Conservation (phyloP, 2,113 vertebrate genomes). For the Phoenicopterus ruber region DNA sequence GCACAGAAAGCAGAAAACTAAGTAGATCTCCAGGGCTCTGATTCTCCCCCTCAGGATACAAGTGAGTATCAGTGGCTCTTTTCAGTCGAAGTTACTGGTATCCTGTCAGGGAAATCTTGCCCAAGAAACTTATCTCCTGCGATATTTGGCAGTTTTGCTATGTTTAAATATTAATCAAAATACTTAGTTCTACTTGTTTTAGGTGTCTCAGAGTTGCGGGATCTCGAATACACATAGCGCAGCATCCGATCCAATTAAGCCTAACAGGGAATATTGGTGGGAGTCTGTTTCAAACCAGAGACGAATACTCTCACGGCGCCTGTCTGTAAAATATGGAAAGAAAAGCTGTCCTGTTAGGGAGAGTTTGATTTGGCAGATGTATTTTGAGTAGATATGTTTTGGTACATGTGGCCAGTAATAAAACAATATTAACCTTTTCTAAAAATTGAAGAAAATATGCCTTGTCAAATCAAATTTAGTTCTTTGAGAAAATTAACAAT, state of each 20-base stretch:
- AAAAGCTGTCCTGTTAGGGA: background rate
- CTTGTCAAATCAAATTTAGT: background rate
- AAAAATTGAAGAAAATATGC: background rate
- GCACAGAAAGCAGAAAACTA: conserved; percentile 39
- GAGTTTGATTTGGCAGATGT: background rate
- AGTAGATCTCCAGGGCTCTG: background rate
- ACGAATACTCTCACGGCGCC: background rate
- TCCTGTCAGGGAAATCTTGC: conserved; percentile 13
- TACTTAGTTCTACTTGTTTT: conserved; percentile 17
- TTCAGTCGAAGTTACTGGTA: conserved; percentile 32
- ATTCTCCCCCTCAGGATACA: background rate
- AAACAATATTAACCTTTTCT: background rate
- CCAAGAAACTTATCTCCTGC: background rate
- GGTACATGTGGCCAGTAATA: rapidly evolving
- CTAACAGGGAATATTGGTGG: background rate
- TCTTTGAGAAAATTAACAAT: background rate
- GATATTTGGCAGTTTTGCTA: conserved; percentile 31
- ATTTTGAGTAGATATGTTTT: background rate
- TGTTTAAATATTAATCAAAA: conserved; percentile 56
- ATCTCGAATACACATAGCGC: background rate
- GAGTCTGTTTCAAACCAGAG: background rate
- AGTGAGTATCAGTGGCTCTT: background rate
- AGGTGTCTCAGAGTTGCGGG: background rate
- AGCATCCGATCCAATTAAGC: background rate
- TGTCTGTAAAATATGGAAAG: background rate